Evolutionary conservation across 1,140 invertebrate species (phyloP).

Genomic region (Tribolium madens): DNA sequence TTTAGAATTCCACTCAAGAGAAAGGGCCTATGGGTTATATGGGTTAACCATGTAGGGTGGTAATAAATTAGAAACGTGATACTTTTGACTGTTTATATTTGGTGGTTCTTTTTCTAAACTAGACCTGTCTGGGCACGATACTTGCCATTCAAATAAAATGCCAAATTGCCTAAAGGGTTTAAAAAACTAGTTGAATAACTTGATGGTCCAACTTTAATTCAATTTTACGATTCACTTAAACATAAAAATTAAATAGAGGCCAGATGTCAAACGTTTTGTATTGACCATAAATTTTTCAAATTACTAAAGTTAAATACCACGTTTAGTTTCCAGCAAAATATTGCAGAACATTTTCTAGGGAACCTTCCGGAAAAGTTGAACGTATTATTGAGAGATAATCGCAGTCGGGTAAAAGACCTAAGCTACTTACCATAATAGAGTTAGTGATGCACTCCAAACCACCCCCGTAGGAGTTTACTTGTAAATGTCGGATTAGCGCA

Average conservation of each 20-base stretch:
- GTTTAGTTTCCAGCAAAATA: too few species aligned
- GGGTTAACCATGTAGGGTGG: conserved; percentile 43
- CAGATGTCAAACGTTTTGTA: conserved; percentile 46
- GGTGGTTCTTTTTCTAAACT: conserved; percentile 40
- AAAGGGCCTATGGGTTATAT: conserved; percentile 38
- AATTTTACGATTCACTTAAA: conserved; percentile 40
- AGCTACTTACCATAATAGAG: conserved; percentile 46
- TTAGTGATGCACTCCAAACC: conserved; percentile 39
- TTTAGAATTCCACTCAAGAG: conserved; percentile 39
- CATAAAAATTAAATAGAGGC: conserved; percentile 47
- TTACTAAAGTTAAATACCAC: too few species aligned
- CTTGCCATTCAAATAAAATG: conserved; percentile 11
- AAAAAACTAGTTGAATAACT: conserved; percentile 22
- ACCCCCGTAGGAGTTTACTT: conserved; percentile 53
- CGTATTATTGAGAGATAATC: conserved; percentile 41
- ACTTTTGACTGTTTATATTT: conserved; percentile 43
- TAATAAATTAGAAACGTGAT: conserved; percentile 47
- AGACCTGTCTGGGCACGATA: conserved; percentile 6
- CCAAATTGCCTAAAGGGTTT: conserved; percentile 17
- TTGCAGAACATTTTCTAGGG: background rate
- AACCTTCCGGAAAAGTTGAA: conserved; percentile 22
- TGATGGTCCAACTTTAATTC: conserved; percentile 10
- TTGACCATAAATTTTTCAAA: conserved; percentile 38
- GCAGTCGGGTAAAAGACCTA: conserved; percentile 37
- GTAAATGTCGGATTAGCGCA: conserved; percentile 62